Evolutionary conservation across 35 echinoderm and acorn worm species (phyloP).

Genomic region (Holothuria glaberrima): DNA sequence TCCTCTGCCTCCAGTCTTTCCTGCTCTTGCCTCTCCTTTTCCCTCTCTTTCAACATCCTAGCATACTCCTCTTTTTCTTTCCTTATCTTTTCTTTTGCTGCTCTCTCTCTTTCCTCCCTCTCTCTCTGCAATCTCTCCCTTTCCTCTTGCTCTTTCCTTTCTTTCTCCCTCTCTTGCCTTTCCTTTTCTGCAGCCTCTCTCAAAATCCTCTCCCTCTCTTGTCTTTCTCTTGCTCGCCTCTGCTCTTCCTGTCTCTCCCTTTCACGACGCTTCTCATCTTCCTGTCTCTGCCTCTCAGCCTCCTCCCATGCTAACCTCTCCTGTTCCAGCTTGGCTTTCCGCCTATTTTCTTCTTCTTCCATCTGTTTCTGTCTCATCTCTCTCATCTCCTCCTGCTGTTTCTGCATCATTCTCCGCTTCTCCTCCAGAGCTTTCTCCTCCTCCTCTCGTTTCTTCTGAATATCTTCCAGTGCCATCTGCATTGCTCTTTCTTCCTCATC

Average conservation of each 20-base stretch:
- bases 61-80: conserved; percentile 58
- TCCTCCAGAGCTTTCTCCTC: conserved; percentile 52
- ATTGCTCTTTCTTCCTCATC: conserved; percentile 74
- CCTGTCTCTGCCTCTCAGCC: conserved; percentile 50
- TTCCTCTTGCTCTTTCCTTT: conserved; percentile 48
- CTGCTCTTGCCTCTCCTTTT: conserved; percentile 39
- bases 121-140: conserved; percentile 49
- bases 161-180: conserved; percentile 34
- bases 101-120: conserved; percentile 43
- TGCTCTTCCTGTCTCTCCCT: conserved; percentile 62
- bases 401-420: conserved; percentile 56
- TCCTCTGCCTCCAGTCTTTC: conserved; percentile 17
- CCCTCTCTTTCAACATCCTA: conserved; percentile 37
- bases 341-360: conserved; percentile 64
- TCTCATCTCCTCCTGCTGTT: conserved; percentile 53
- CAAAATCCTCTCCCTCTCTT: conserved; percentile 52
- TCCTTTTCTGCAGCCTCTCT: conserved; percentile 63
- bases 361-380: conserved; percentile 56
- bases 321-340: conserved; percentile 54
- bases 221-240: conserved; percentile 35
- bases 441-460: conserved; percentile 59
- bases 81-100: conserved; percentile 39
- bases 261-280: conserved; percentile 69
- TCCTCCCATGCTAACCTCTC: conserved; percentile 51
- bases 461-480: conserved; percentile 64